These are phyloP conservation scores for Oxyruncus cristatus DNA, from an alignment of 2,113 vertebrate genomes.

Conservation along the genomic window DNA sequence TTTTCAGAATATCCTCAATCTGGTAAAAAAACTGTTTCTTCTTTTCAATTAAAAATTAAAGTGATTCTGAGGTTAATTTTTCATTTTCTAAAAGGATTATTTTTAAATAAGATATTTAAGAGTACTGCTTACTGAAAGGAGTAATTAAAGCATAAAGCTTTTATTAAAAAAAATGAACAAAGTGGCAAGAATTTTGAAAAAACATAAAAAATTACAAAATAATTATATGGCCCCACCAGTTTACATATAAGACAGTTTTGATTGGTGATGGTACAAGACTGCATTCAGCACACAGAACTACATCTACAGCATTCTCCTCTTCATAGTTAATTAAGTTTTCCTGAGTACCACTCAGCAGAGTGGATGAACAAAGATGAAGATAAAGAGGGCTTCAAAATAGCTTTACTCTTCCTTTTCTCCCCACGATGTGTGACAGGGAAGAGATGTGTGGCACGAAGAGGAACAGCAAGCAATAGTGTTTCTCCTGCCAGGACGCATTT, in stretches of 20 bases:
- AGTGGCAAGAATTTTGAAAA: neutral
- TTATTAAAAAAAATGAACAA: neutral
- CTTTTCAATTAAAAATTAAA: neutral
- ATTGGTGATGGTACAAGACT: neutral
- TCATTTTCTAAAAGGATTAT: neutral
- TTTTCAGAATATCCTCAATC: neutral
- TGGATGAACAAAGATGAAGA: neutral
- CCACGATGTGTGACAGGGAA: neutral
- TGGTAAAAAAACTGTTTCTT: neutral
- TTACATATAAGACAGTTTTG: neutral
- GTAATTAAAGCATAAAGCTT: neutral
- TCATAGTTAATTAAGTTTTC: slow-evolving; percentile 23
- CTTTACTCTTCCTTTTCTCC: neutral
- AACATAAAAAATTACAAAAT: neutral
- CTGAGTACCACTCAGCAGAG: neutral
- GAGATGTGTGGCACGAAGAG: neutral
- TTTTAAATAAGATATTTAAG: neutral
- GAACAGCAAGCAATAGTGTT: neutral
- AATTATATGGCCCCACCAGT: neutral
- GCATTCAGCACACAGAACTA: neutral
- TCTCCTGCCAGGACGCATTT: neutral
- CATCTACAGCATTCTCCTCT: neutral
- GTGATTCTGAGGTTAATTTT: neutral
- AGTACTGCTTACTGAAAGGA: neutral
- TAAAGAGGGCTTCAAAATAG: neutral